Base-by-base conservation (phyloP, 2,797 vertebrate species). In the Cyclopterus lumpus region DNA sequence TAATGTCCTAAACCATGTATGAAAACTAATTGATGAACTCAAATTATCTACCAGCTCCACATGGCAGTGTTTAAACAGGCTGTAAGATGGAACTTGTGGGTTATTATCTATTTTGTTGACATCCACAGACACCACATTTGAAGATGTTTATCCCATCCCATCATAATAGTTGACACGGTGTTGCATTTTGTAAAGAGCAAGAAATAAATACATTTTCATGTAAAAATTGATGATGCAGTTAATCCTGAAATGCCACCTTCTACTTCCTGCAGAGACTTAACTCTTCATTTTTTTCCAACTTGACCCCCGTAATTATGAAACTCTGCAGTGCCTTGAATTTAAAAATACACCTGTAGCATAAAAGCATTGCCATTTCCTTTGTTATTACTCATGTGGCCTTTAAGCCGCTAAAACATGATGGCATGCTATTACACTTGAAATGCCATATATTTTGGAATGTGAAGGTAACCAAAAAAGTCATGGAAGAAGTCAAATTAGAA, bases 301-400 rank as follows among this genome's bases (percentile, higher is more conserved):
- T 71, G 22, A 71, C 32, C 48, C 59, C n/a, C 1, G 6, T 74
- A 67, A 84, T 83, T 69, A 82, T 60, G 46, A 38, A 74, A 24
- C 55, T 63, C 36, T 66, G 32, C 58, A 42, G 61, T 34, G 40
- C 58, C 69, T 62, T 71, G 59, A 73, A 76, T 77, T 32, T 80
- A 66, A 77, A 87, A 73, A 71, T 79, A 78, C 63, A 76, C 40
- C 67, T 61, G 64, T 82, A 59, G 55, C 49, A 80, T 81, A 82
- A 86, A 86, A 84, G 73, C 77, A 63, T 81, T 85, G 80, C 75
- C 71, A 88, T 90, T 90, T 84, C 32, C 42, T 62, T 77, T 79
- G 65, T 73, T 72, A 75, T 78, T 65, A 40, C 44, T 65, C 36
- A 54, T 71, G n/a, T 81, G 70, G 53, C 82, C 71, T 82, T 82